Percentiles rank a stretch among this genome's conserved stretches.
Evolutionary conservation across 2,113 vertebrate species (phyloP).

Genomic region (Misgurnus anguillicaudatus): DNA sequence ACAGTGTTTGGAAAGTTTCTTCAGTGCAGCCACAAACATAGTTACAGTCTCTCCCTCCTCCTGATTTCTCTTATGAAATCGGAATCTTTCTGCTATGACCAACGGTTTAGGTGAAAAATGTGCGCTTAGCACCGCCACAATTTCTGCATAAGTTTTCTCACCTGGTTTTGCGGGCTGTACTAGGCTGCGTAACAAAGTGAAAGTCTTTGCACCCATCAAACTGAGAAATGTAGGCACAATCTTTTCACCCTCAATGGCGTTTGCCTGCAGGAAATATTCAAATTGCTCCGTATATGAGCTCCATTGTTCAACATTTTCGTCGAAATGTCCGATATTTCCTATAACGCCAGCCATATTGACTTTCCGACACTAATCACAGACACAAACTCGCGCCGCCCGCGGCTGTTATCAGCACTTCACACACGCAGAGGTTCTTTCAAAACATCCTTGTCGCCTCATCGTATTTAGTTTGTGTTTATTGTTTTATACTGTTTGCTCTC

Average conservation of each 20-base stretch:
- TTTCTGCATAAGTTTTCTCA: too few relatives aligned
- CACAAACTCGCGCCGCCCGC: neutral
- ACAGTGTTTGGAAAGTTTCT: neutral
- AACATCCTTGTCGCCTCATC: neutral
- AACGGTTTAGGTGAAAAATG: conserved; percentile 58
- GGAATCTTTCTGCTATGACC: conserved; percentile 59
- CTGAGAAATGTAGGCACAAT: neutral
- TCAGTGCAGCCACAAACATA: conserved; percentile 29
- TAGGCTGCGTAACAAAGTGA: too few relatives aligned
- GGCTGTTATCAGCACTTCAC: neutral
- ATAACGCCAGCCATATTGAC: neutral
- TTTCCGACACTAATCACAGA: neutral
- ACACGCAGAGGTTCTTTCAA: neutral
- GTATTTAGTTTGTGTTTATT: too few relatives aligned
- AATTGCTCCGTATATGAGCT: conserved; percentile 17
- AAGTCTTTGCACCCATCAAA: conserved; percentile 1
- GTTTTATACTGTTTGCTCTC: too few relatives aligned
- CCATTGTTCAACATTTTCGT: conserved; percentile 23
- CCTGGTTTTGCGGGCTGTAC: too few relatives aligned
- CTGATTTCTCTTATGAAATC: conserved; percentile 49
- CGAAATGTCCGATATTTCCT: neutral
- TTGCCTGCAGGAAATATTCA: conserved; percentile 1
- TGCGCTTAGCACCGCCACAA: conserved; percentile 52
- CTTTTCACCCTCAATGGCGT: neutral
- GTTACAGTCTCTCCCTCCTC: conserved; percentile 62